A percentile compares a stretch with the other conserved stretches of the same genome.
Conservation (phyloP, 2,797 vertebrate species). For the Coluber constrictor region DNA sequence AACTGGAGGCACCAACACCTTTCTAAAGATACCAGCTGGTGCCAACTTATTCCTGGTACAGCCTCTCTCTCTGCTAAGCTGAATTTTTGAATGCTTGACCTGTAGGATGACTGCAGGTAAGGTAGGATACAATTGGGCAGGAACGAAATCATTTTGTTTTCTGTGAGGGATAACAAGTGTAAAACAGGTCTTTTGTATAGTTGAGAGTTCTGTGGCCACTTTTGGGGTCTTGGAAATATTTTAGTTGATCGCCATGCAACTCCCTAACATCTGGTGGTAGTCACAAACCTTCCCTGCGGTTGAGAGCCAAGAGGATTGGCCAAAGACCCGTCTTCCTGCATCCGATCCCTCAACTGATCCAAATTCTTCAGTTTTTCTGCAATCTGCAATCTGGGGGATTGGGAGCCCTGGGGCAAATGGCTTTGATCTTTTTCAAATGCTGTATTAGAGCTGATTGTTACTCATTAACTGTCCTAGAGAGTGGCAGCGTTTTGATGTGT, state of each 20-base stretch:
- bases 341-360: not conserved
- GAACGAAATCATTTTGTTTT: not conserved
- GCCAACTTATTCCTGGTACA: not conserved
- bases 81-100: not conserved
- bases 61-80: not conserved
- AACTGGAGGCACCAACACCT: not conserved
- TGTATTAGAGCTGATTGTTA: not conserved
- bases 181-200: not conserved
- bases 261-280: not conserved
- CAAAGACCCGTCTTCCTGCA: not conserved
- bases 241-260: not conserved
- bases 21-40: not conserved
- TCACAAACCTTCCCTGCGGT: not conserved
- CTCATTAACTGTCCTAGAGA: not conserved
- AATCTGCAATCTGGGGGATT: not conserved
- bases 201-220: not conserved
- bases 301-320: not conserved
- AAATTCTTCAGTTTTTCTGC: not conserved
- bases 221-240: not conserved
- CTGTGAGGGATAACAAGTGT: not conserved
- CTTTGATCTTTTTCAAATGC: not conserved
- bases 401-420: not conserved
- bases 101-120: not conserved
- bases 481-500: not conserved
- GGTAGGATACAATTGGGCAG: not conserved